Evolutionary conservation across 2,113 vertebrate species (phyloP), one percentile per base, ranked within the genome.

Genomic region (Leptosomus discolor): DNA sequence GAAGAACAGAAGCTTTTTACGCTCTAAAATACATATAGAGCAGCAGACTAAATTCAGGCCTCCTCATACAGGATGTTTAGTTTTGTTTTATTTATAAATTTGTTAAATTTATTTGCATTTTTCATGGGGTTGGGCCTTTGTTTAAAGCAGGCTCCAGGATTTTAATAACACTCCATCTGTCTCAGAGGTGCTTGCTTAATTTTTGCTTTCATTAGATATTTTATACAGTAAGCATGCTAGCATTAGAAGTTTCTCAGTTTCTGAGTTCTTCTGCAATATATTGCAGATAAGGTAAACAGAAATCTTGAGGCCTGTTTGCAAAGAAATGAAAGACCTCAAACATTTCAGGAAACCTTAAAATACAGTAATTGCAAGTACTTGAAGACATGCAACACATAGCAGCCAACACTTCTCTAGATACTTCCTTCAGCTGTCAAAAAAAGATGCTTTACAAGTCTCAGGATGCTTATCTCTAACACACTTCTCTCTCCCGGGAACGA

Each of bases 401-500:
- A 94, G 82, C 60, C 80, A 91, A 89, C 64, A 76, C 61, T 79
- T 91, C 48, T 73, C 91, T 75, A 78, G 73, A 73, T 91, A 85
- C n/a, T 94, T 92, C 84, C 92, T 81, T 79, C 34, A 91, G 77
- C 73, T 95, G 91, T 95, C 89, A 96, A 92, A 89, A 94, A 90
- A 57, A 91, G 36, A 80, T 48, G 58, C 78, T 94, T 85, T 90
- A 65, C 57, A 91, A 96, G 71, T 43, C 58, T 82, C n/a, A 69
- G 57, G 77, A 84, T 69, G 45, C 37, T 82, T 79, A 88, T 90
- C 73, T 89, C 77, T 61, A 91, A 79, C 41, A 79, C 19, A 20
- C 32, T 91, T 68, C 29, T 84, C 30, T 78, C 65, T 87, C 57
- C 84, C n/a, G 85, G 65, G 50, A 92, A 75, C 30, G 4, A 46